These are phyloP conservation scores for Argyrosomus regius DNA, from an alignment of 2,797 vertebrate species.

Conservation along the genomic window DNA sequence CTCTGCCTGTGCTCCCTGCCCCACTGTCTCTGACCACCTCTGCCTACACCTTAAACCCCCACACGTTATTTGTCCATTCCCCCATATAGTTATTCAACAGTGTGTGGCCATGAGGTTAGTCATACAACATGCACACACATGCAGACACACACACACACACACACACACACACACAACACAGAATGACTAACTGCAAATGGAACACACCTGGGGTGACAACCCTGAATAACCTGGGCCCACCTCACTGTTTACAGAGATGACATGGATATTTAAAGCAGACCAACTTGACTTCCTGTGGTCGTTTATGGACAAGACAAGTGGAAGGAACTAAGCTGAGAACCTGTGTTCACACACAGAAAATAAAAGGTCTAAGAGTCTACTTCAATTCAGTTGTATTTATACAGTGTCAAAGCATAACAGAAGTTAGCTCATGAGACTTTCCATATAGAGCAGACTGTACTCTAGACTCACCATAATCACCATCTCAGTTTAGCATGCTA, in stretches of 20 bases:
- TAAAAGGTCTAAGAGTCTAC: not conserved
- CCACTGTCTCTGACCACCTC: constrained; percentile 46
- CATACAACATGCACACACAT: constrained; percentile 37
- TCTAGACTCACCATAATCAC: not conserved
- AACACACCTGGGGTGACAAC: constrained; percentile 67
- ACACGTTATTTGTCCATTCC: constrained; percentile 61
- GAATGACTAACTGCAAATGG: constrained; percentile 43
- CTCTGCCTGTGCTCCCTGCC: constrained; percentile 18
- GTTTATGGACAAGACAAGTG: constrained; percentile 19
- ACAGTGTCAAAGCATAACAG: no score
- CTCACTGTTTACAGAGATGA: constrained; percentile 47
- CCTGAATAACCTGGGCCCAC: constrained; percentile 11
- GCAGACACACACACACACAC: constrained; percentile 3
- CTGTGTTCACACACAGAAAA: constrained; percentile 13
- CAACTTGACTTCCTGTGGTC: constrained; percentile 16
- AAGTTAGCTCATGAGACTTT: no score
- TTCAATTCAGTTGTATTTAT: no score
- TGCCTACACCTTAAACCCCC: constrained; percentile 52
- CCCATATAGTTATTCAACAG: constrained; percentile 67
- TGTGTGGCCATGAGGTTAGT: constrained; percentile 68
- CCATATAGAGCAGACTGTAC: no score
- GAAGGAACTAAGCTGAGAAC: constrained; percentile 14
- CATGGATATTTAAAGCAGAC: constrained; percentile 26
- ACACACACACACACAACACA: constrained; percentile 22
- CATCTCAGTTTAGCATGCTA: not conserved